Evolutionary conservation across 2,113 vertebrate species (phyloP), one percentile per base, ranked within the genome.

Genomic region (Budorcas taxicolor): DNA sequence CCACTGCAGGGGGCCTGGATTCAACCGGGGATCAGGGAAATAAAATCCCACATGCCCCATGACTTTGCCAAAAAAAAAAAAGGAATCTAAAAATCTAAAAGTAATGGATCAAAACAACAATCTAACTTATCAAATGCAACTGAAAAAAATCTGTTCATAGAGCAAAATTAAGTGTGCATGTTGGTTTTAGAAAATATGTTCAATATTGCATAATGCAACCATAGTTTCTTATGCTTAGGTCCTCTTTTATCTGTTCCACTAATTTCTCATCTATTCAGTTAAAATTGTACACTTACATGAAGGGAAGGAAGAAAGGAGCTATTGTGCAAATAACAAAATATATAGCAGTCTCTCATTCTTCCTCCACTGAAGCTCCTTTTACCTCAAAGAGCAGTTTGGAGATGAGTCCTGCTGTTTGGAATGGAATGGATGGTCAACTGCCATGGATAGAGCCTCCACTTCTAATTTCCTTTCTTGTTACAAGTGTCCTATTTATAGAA

Each of bases 401-500:
- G 84, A 29, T 90, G 33, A 95, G 21, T 10, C 6, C n/a, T 74
- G 43, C 53, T 82, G 6, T 87, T 95, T 58, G 33, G 47, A 50
- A 85, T 29, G 43, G 27, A 86, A 64, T 67, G 55, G 53, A 74
- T 85, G 40, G 67, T 27, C 53, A 86, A n/a, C 50, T 89, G 47
- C 60, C 31, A 27, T 50, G 40, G 15, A 31, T 9, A 81, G 29
- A 58, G 80, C 19, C 29, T 7, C 17, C 67, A 93, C 29, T 76
- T 96, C 50, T 85, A 31, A 78, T 97, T 94, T 97, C 64, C 76
- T 74, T 29, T 90, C 36, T 82, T 31, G 15, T 36, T 53, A 36
- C 16, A 76, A 87, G 40, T 23, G 1, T 55, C 13, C 67, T 97
- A 96, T 96, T 97, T 96, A 97, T 96, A 94, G 87, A 29, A 89